Conservation (phyloP, 2,888 invertebrate species). For the Leptopilina syphax region DNA sequence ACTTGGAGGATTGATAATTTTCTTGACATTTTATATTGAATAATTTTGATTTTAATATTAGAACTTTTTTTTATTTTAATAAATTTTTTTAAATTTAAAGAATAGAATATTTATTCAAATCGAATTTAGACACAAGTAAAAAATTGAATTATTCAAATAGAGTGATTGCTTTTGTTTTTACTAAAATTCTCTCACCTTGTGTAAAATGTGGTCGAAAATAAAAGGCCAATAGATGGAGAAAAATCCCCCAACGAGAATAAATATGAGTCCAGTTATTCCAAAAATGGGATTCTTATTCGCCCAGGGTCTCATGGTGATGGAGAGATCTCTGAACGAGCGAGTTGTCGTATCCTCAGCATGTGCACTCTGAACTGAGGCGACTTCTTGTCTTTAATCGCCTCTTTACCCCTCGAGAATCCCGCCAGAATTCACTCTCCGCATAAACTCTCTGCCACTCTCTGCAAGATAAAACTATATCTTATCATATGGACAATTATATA, state of each 20-base stretch:
- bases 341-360: constrained; percentile 48
- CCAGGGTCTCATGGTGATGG: constrained; percentile 70
- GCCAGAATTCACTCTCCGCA: constrained; percentile 13
- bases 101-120: too few relatives aligned
- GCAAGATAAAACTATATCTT: constrained; percentile 28
- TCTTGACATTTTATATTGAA: too few relatives aligned
- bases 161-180: constrained; percentile 1
- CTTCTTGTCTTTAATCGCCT: constrained; percentile 31
- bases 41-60: too few relatives aligned
- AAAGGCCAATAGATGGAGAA: constrained; percentile 63
- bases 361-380: constrained; percentile 43
- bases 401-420: constrained; percentile 9
- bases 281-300: constrained; percentile 63
- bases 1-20: too few relatives aligned
- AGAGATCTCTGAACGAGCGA: constrained; percentile 34
- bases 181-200: constrained; percentile 59
- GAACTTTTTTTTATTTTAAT: too few relatives aligned
- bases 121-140: too few relatives aligned
- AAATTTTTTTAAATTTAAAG: too few relatives aligned
- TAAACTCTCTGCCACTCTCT: background rate
- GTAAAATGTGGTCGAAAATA: constrained; percentile 65
- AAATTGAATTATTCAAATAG: background rate
- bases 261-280: constrained; percentile 63
- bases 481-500: background rate
- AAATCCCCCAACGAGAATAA: constrained; percentile 62